Percentiles rank a stretch among this genome's conserved stretches.
Conservation (phyloP, 2,113 vertebrate genomes). For the Rhabdomys dilectus region DNA sequence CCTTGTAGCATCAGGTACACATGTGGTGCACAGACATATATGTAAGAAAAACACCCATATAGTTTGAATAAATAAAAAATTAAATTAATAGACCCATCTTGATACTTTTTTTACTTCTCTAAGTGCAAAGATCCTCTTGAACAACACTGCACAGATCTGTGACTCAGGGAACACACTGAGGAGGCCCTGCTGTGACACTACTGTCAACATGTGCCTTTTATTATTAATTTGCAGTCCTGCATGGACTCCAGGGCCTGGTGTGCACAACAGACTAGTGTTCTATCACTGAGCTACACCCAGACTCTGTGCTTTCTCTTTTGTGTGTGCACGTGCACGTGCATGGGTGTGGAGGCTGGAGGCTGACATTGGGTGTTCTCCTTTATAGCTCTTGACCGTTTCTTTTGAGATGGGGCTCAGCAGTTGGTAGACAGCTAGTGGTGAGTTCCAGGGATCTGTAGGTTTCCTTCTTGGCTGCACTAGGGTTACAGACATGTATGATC, state of each 20-base stretch:
- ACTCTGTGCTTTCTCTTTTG: neutral
- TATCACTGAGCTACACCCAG: neutral
- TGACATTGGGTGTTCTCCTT: neutral
- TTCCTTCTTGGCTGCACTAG: neutral
- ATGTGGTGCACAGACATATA: neutral
- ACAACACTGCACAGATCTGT: neutral
- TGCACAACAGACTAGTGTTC: neutral
- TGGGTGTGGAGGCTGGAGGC: neutral
- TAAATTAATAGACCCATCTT: neutral
- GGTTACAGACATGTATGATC: neutral
- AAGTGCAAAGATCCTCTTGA: neutral
- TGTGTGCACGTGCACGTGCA: neutral
- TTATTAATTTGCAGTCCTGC: neutral
- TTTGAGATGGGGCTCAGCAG: neutral
- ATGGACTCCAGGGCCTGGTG: neutral
- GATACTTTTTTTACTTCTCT: neutral
- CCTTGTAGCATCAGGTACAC: neutral
- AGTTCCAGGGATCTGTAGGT: neutral
- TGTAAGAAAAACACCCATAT: neutral
- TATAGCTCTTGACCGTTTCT: neutral
- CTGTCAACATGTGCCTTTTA: too few relatives aligned
- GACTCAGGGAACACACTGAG: neutral
- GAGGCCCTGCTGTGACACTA: neutral
- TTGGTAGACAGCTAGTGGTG: neutral
- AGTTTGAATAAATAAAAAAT: neutral